Evolutionary conservation across 2,888 invertebrate species (phyloP), one percentile per base, ranked within the genome.

Genomic region (Caenorhabditis doughertyi): DNA sequence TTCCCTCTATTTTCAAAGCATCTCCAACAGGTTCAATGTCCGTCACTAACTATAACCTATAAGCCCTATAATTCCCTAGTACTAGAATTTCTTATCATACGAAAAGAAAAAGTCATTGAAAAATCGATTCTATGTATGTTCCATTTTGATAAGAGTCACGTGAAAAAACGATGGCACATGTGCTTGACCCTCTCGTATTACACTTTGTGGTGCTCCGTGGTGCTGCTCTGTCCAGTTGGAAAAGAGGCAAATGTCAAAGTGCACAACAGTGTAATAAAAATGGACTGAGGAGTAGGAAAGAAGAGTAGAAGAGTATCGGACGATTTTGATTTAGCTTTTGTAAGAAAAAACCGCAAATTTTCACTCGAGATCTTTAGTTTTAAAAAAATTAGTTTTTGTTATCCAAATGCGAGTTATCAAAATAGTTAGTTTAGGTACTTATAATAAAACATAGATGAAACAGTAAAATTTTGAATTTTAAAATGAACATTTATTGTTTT

Each of bases 171-270:
- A 47, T 1, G 7, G 18, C 2, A 18, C 55, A 29, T 55, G 27
- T 55, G 55, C 18, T 16, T 55, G 55, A 55, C 55, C 51, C 32
- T 55, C 16, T 23, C 51, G 5, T 23, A 53, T 53, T 53, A 53
- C 51, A 53, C 51, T 47, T 47, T 47, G 47, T 53, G 51, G 25
- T 53, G 51, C 51, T 53, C 27, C 51, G 51, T 47, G 11, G 51
- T 51, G 51, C 51, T 51, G 13, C 25, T 25, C 42, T 53, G 53
- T 53, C 25, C 27, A 16, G 23, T 8, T 13, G 21, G 21, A 5
- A 18, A 21, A 49, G 27, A 53, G 25, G 5, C 44, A 18, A 47
- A 47, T 47, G 44, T 47, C 51, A 51, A 51, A 51, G 51, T 51
- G 51, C 51, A 51, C 51, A n/a, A n/a, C n/a, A 8, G 51, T 51